Conservation (phyloP, 2,888 invertebrate genomes). For the Cancer borealis region DNA sequence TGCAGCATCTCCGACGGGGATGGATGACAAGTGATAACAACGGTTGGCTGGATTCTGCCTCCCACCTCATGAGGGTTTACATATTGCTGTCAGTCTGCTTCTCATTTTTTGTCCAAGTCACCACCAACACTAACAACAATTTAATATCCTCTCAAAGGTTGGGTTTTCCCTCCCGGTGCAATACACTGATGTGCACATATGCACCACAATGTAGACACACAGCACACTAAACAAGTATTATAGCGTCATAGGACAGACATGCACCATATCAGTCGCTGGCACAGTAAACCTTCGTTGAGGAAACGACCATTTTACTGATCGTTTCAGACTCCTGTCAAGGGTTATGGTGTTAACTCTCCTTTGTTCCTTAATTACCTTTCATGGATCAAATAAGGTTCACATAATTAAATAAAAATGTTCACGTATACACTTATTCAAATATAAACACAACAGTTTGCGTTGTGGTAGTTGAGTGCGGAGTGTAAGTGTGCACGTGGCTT, state of each 20-base stretch:
- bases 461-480: too few relatives aligned
- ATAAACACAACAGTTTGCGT: neutral
- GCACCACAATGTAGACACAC: neutral
- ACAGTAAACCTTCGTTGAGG: neutral
- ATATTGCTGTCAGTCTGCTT: constrained; percentile 6
- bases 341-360: too few relatives aligned
- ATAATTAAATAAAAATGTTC: too few relatives aligned
- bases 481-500: too few relatives aligned
- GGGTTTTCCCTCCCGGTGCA: neutral
- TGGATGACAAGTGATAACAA: constrained; percentile 22
- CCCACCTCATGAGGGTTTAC: neutral
- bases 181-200: neutral
- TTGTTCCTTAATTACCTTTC: too few relatives aligned
- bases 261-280: neutral
- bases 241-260: neutral
- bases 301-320: neutral
- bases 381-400: too few relatives aligned
- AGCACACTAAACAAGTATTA: neutral
- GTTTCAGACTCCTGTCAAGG: neutral
- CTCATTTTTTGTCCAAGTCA: neutral
- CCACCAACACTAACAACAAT: neutral
- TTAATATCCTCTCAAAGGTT: constrained; percentile 8
- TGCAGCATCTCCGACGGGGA: constrained; percentile 6
- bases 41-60: neutral
- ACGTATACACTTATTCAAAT: neutral